These are phyloP conservation scores for Aproaerema taeniolella DNA, from an alignment of 2,888 invertebrate species.

Conservation along the genomic window DNA sequence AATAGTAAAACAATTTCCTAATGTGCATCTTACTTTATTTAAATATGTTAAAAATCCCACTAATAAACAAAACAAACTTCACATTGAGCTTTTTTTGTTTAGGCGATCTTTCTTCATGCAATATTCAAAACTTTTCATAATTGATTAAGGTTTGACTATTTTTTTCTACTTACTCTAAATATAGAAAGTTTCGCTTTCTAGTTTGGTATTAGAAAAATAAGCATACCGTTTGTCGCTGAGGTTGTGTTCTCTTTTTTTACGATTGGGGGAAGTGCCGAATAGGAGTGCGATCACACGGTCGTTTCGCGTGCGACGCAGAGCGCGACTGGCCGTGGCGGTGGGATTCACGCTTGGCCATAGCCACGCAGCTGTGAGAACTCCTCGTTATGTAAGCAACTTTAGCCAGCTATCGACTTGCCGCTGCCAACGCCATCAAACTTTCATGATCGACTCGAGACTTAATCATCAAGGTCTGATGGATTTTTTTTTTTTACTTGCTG, in stretches of 20 bases:
- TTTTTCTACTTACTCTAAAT: background rate
- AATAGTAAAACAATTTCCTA: too few relatives aligned
- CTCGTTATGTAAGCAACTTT: constrained; percentile 32
- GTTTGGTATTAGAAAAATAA: background rate
- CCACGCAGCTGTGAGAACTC: constrained; percentile 18
- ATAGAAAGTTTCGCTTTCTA: constrained; percentile 10
- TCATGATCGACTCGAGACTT: constrained; percentile 21
- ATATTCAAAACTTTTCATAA: constrained; percentile 46
- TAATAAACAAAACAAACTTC: constrained; percentile 27
- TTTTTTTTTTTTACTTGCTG: too few relatives aligned
- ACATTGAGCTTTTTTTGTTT: constrained; percentile 24
- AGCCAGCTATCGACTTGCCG: constrained; percentile 33
- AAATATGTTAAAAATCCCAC: too few relatives aligned
- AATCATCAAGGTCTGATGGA: constrained; percentile 8
- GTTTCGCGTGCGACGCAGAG: constrained; percentile 41
- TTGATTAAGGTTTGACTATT: background rate
- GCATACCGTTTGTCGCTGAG: too few relatives aligned
- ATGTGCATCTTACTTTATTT: too few relatives aligned
- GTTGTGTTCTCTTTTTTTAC: background rate
- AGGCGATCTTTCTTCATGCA: constrained; percentile 44
- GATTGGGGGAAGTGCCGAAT: constrained; percentile 13
- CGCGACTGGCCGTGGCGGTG: constrained; percentile 46
- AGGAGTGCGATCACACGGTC: constrained; percentile 35
- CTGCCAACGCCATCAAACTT: constrained; percentile 29
- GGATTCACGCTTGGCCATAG: constrained; percentile 19